Evolutionary conservation across 2,797 vertebrate genomes (phyloP).

Genomic region (Picus viridis): DNA sequence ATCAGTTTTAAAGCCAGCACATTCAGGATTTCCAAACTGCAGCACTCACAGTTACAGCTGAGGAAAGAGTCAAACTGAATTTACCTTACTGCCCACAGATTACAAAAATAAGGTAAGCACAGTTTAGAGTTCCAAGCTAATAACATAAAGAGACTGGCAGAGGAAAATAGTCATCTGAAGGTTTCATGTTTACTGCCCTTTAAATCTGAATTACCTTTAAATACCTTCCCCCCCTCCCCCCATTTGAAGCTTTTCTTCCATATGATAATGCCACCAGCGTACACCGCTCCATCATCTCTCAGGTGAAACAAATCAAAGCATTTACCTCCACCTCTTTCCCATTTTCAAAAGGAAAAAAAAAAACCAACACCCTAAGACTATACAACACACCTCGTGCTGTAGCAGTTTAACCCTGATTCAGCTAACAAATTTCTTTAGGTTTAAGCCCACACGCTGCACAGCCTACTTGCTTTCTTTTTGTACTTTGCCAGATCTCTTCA

Average conservation of each 20-base stretch:
- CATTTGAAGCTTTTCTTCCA: neutral
- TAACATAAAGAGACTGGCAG: neutral
- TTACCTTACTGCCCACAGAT: neutral
- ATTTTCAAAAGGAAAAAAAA: neutral
- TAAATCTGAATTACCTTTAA: neutral
- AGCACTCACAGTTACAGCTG: neutral
- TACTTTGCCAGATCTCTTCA: conserved; percentile 15
- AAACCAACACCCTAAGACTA: neutral
- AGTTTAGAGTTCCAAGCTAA: neutral
- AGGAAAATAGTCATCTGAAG: neutral
- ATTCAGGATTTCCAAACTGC: neutral
- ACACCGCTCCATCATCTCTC: neutral
- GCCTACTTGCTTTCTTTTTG: conserved; percentile 3
- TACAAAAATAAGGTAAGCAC: neutral
- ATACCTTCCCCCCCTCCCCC: neutral
- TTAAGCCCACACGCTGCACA: neutral
- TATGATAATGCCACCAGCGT: neutral
- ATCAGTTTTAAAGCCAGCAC: neutral
- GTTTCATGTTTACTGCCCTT: neutral
- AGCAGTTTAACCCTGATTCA: neutral
- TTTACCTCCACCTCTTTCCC: conserved; percentile 5
- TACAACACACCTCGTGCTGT: neutral
- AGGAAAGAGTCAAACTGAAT: neutral
- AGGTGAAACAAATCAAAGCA: conserved; percentile 7
- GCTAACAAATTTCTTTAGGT: conserved; percentile 1